Evolutionary conservation across 2,888 invertebrate species (phyloP).

Genomic region (Cantharis rufa): DNA sequence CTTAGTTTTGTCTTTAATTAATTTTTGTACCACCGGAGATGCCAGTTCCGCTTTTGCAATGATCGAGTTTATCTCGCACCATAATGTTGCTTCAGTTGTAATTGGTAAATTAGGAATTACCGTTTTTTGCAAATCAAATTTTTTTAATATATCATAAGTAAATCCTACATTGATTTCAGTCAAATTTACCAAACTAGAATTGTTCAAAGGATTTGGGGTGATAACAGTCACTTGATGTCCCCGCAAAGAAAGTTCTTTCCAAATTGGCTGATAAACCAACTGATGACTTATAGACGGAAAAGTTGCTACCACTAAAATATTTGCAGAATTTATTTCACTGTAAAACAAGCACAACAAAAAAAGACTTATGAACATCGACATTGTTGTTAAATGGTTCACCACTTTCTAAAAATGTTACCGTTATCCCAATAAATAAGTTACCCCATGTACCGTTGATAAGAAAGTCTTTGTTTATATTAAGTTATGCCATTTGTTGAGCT

Average conservation of each 20-base stretch:
- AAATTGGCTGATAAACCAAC: constrained; percentile 54
- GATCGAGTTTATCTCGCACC: not conserved
- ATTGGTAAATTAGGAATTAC: not conserved
- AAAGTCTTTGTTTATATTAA: not conserved
- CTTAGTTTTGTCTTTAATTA: constrained; percentile 43
- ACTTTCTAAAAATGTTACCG: not conserved
- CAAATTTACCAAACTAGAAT: constrained; percentile 48
- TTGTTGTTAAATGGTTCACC: not conserved
- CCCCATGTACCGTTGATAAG: not conserved
- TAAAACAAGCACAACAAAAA: not conserved
- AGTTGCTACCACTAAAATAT: constrained; percentile 55
- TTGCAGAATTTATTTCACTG: constrained; percentile 35
- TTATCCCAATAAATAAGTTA: too few relatives aligned
- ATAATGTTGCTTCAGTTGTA: not conserved
- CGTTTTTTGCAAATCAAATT: too few relatives aligned
- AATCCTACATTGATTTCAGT: constrained; percentile 51
- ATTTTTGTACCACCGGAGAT: constrained; percentile 41
- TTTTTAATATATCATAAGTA: constrained; percentile 39
- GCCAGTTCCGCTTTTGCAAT: constrained; percentile 4
- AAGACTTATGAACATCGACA: too few relatives aligned
- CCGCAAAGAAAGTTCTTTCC: constrained; percentile 52
- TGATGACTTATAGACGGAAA: constrained; percentile 59
- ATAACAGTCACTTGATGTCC: constrained; percentile 58
- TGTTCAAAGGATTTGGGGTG: constrained; percentile 54
- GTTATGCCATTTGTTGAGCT: too few relatives aligned